Conservation (phyloP, 2,888 invertebrate species). For the Frankliniella intonsa region DNA sequence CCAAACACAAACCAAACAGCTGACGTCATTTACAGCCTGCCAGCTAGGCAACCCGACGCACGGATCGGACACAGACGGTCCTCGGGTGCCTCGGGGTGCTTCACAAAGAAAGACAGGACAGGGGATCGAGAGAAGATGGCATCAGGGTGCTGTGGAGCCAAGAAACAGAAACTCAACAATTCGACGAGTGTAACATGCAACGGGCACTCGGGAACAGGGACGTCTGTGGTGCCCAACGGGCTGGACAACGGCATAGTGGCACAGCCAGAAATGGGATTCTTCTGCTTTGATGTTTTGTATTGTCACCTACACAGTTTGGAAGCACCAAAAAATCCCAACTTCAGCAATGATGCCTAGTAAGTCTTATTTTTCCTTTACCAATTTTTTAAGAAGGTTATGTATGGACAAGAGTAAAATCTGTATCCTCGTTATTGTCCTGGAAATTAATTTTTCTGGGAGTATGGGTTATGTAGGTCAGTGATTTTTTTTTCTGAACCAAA, state of each 20-base stretch:
- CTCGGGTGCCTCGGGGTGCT: not conserved
- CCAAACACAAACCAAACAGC: slow-evolving; percentile 1
- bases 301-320: slow-evolving; percentile 90
- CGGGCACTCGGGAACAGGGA: slow-evolving; percentile 45
- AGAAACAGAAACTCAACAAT: slow-evolving; percentile 85
- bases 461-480: slow-evolving; percentile 1
- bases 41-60: not conserved
- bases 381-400: slow-evolving; percentile 31
- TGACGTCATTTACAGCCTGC: not conserved
- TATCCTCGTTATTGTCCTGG: not conserved
- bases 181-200: slow-evolving; percentile 55
- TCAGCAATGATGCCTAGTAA: slow-evolving; percentile 94
- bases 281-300: slow-evolving; percentile 98
- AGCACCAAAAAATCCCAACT: slow-evolving; percentile 84
- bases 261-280: slow-evolving; percentile 95
- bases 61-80: not conserved
- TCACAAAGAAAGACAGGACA: not conserved
- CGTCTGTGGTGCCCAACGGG: slow-evolving; percentile 43
- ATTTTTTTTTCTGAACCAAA: not conserved
- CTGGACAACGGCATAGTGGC: slow-evolving; percentile 61
- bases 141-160: slow-evolving; percentile 86
- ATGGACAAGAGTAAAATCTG: no score
- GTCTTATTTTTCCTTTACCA: slow-evolving; percentile 46
- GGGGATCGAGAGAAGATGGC: slow-evolving; percentile 57
- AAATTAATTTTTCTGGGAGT: not conserved